Conservation (phyloP, 2,113 vertebrate genomes). For the Dascyllus trimaculatus region DNA sequence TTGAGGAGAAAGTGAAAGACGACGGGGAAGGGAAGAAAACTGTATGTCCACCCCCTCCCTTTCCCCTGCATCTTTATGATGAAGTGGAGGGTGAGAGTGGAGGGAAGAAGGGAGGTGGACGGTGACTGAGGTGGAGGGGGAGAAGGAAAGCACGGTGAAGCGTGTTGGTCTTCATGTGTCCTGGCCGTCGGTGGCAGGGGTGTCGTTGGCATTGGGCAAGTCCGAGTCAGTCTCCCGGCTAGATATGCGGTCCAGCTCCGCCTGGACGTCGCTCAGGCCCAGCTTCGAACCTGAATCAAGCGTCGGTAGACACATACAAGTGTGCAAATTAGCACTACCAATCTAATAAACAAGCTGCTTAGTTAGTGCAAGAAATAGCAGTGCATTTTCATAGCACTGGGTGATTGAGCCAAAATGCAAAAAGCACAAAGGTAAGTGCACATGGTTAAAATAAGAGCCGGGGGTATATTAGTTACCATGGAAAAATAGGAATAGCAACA, state of each 20-base stretch:
- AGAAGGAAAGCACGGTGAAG: conserved; percentile 73
- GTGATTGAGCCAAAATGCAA: conserved; percentile 36
- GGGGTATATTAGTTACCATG: conserved; percentile 1
- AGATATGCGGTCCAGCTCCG: conserved; percentile 97
- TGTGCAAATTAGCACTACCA: background rate
- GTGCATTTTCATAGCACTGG: conserved; percentile 11
- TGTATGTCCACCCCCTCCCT: conserved; percentile 31
- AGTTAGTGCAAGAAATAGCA: background rate
- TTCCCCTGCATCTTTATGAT: conserved; percentile 50
- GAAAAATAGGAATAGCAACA: conserved; percentile 6
- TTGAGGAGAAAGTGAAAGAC: conserved; percentile 45
- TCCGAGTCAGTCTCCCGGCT: conserved; percentile 89
- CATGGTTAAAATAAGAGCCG: conserved; percentile 66
- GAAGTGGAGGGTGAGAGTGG: conserved; percentile 42
- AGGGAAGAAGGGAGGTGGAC: conserved; percentile 84
- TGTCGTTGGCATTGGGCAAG: conserved; percentile 88
- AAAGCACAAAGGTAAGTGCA: conserved; percentile 32
- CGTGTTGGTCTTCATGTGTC: conserved; percentile 90
- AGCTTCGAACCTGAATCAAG: conserved; percentile 91
- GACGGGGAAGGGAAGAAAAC: background rate
- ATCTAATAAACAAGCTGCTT: conserved; percentile 9
- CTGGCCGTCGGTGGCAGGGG: conserved; percentile 92
- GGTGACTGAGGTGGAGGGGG: conserved; percentile 81
- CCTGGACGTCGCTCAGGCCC: conserved; percentile 96
- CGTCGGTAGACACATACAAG: background rate